A percentile compares a stretch with the other conserved stretches of the same genome.
phyloP scores from a whole-genome alignment of 2,888 invertebrate species.

The Chromoteleia sp. region DNA sequence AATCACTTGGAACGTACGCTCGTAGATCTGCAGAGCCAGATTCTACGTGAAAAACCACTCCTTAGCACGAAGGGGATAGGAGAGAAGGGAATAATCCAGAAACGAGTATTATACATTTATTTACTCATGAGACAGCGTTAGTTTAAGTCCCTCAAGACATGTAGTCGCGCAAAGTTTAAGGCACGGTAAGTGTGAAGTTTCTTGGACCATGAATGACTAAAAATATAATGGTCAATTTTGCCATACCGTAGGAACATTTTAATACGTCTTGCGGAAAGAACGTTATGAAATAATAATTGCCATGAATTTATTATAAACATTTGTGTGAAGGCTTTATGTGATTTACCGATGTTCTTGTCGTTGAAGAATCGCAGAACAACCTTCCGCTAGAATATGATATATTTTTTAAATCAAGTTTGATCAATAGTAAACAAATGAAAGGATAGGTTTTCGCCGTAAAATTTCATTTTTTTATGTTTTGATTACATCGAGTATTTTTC shows the following conservation, averaged over 20 bases:
- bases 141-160: constrained; percentile 35
- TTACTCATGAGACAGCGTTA: constrained; percentile 58
- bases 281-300: not conserved
- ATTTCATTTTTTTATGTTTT: too few relatives aligned
- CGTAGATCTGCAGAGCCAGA: constrained; percentile 74
- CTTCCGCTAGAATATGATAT: too few relatives aligned
- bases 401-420: too few relatives aligned
- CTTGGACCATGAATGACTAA: constrained; percentile 29
- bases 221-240: constrained; percentile 36
- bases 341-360: not conserved
- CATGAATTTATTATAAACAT: constrained; percentile 1
- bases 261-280: not conserved
- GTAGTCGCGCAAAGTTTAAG: constrained; percentile 35
- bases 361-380: too few relatives aligned
- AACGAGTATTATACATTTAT: constrained; percentile 51
- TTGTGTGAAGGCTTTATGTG: not conserved
- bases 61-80: constrained; percentile 69
- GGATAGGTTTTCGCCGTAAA: too few relatives aligned
- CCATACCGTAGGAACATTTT: constrained; percentile 4
- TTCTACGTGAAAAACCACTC: constrained; percentile 75
- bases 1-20: constrained; percentile 78
- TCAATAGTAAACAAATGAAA: too few relatives aligned
- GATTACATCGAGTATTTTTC: too few relatives aligned
- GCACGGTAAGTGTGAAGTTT: constrained; percentile 43
- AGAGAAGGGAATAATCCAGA: constrained; percentile 48